Conservation (phyloP, 1,140 invertebrate species). For the Heterodera schachtii region DNA sequence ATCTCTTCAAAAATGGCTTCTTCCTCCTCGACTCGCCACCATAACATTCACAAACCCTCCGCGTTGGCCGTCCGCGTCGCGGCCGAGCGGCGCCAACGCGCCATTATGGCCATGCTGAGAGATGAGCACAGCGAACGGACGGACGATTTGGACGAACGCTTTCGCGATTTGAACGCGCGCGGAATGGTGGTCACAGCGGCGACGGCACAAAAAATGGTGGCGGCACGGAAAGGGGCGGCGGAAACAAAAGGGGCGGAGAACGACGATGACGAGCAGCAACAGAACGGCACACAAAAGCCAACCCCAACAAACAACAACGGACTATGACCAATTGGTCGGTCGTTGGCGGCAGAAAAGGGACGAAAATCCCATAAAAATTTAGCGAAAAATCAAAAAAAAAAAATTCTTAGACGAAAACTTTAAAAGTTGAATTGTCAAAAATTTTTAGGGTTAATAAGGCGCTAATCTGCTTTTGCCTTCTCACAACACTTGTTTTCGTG, state of each 20-base stretch:
- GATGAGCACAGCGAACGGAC: slow-evolving; percentile 18
- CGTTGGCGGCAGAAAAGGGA: too few relatives aligned
- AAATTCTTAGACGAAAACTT: too few relatives aligned
- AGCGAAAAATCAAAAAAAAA: too few relatives aligned
- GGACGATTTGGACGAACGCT: slow-evolving; percentile 14
- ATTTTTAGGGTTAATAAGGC: too few relatives aligned
- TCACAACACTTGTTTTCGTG: too few relatives aligned
- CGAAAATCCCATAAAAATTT: too few relatives aligned
- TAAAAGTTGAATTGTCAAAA: too few relatives aligned
- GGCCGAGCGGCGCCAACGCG: slow-evolving; percentile 12
- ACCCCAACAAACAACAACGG: too few relatives aligned
- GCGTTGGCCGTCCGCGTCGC: slow-evolving; percentile 14
- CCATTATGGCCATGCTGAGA: slow-evolving; percentile 19
- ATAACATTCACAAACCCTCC: neutral
- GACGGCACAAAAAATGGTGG: neutral
- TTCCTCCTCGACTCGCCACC: too few relatives aligned
- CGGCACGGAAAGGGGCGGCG: neutral
- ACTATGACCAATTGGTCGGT: neutral
- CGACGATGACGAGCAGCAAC: slow-evolving; percentile 1
- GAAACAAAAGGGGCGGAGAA: neutral
- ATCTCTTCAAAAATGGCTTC: too few relatives aligned
- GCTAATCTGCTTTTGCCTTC: too few relatives aligned
- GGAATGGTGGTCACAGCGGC: neutral
- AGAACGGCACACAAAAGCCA: too few relatives aligned
- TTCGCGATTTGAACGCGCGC: slow-evolving; percentile 14